phyloP scores from a whole-genome alignment of 1,140 invertebrate genomes.

The Bombus pascuorum region DNA sequence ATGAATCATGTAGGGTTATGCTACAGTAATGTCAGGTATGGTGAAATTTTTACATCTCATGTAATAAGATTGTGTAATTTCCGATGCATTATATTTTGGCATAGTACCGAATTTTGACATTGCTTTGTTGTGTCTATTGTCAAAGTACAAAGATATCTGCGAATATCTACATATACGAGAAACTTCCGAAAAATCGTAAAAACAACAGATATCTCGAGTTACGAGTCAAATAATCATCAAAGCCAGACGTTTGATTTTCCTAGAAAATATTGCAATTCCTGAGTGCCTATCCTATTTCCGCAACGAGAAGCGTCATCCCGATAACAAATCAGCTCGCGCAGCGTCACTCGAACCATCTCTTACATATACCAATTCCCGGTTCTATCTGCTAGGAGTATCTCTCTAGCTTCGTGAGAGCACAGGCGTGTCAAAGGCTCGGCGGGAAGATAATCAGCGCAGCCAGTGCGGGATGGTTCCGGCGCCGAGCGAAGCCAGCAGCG shows the following conservation, averaged over 20 bases:
- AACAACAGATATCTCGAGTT: too few species aligned
- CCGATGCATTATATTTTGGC: too few species aligned
- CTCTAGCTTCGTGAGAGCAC: slow-evolving; percentile 33
- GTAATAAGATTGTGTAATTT: neutral
- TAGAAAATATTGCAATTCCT: neutral
- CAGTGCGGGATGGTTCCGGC: slow-evolving; percentile 55
- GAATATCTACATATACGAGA: too few species aligned
- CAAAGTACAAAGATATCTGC: too few species aligned
- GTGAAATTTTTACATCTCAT: too few species aligned
- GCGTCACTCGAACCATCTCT: neutral
- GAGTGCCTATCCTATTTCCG: neutral
- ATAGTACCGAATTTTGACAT: too few species aligned
- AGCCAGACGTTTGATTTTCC: too few species aligned
- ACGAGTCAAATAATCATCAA: too few species aligned
- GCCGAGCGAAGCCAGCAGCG: slow-evolving; percentile 50
- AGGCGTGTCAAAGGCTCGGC: slow-evolving; percentile 47
- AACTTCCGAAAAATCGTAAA: too few species aligned
- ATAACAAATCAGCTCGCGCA: too few species aligned
- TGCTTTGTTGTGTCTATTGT: too few species aligned
- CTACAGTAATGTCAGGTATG: too few species aligned
- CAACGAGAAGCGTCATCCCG: neutral
- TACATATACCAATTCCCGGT: neutral
- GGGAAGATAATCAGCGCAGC: slow-evolving; percentile 53
- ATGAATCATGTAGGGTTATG: neutral
- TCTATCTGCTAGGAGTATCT: slow-evolving; percentile 37